Evolutionary conservation across 2,888 invertebrate genomes (phyloP).

Genomic region (Anthrax anthrax): DNA sequence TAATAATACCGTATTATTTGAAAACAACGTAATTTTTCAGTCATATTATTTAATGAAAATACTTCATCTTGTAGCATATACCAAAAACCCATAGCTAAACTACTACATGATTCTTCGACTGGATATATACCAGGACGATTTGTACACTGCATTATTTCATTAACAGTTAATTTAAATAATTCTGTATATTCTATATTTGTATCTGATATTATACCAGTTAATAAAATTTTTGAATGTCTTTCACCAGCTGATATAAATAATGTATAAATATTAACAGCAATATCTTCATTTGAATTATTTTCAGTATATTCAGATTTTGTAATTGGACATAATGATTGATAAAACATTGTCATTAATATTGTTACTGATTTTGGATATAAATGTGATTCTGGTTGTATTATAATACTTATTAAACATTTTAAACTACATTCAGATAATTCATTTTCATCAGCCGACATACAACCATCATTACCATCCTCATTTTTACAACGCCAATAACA

Average conservation of each 20-base stretch:
- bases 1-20: constrained; percentile 61
- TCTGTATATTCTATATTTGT: constrained; percentile 35
- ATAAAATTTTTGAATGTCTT: constrained; percentile 44
- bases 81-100: constrained; percentile 81
- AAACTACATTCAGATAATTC: constrained; percentile 46
- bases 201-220: constrained; percentile 28
- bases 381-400: constrained; percentile 44
- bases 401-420: constrained; percentile 41
- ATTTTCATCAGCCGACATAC: constrained; percentile 40
- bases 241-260: constrained; percentile 57
- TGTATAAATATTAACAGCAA: constrained; percentile 50
- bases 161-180: constrained; percentile 46
- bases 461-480: constrained; percentile 36
- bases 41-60: constrained; percentile 24
- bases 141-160: constrained; percentile 63
- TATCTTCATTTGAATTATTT: constrained; percentile 41
- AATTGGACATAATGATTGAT: constrained; percentile 41
- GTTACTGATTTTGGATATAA: constrained; percentile 44
- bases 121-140: constrained; percentile 72
- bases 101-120: constrained; percentile 73
- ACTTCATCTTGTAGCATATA: constrained; percentile 58
- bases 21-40: constrained; percentile 26
- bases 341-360: constrained; percentile 42
- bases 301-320: constrained; percentile 38
- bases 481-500: constrained; percentile 33